Conservation (phyloP, 2,113 vertebrate species). For the Lutjanus erythropterus region DNA sequence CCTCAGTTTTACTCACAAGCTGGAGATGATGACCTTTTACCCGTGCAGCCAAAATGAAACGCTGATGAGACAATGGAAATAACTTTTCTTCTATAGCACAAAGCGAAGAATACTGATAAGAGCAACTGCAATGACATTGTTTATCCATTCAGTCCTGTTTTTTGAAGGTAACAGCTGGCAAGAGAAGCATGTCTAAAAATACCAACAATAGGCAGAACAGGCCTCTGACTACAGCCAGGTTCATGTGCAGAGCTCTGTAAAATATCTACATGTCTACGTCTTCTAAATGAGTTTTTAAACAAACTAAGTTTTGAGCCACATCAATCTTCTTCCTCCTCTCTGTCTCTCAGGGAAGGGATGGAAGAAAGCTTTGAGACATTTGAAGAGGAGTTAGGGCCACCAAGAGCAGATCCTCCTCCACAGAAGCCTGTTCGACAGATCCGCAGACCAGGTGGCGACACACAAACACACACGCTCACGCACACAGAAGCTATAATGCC, state of each 20-base stretch:
- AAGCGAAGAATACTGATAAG: conserved; percentile 10
- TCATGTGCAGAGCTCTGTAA: not conserved
- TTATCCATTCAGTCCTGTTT: conserved; percentile 6
- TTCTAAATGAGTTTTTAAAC: not conserved
- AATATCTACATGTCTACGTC: not conserved
- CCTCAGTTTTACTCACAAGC: conserved; percentile 24
- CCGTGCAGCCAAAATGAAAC: conserved; percentile 19
- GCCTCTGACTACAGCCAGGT: conserved; percentile 5
- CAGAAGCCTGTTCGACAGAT: conserved; percentile 75
- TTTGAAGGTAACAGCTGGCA: not conserved
- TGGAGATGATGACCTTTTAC: conserved; percentile 39
- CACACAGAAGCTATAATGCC: conserved; percentile 42
- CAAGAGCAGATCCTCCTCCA: conserved; percentile 72
- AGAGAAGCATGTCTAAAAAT: conserved; percentile 24
- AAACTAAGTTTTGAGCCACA: not conserved
- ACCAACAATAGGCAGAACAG: conserved; percentile 15
- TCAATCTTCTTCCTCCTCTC: not conserved
- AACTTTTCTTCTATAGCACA: not conserved
- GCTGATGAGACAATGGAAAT: conserved; percentile 3
- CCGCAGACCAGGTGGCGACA: conserved; percentile 74
- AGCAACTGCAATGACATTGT: not conserved
- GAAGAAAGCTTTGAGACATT: conserved; percentile 87
- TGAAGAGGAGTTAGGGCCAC: conserved; percentile 82
- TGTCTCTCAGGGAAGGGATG: conserved; percentile 70
- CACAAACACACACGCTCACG: conserved; percentile 23